Evolutionary conservation across 1,140 invertebrate species (phyloP).

Genomic region (Oscheius sp.): DNA sequence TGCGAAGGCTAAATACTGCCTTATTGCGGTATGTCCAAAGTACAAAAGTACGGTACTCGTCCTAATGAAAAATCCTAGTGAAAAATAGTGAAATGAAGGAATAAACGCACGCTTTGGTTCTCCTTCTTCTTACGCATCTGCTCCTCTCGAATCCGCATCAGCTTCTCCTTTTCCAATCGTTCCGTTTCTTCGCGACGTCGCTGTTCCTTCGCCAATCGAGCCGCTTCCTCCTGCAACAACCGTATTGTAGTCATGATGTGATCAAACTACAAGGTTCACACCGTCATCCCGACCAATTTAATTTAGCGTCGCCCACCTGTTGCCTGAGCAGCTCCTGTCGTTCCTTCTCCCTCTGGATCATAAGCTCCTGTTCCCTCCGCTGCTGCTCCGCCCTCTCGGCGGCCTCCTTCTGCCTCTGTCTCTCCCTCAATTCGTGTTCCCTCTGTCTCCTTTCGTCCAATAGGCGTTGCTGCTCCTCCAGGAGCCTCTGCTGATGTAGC

Average conservation of each 20-base stretch:
- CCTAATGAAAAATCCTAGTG: no score
- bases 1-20: not conserved
- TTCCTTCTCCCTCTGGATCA: conserved; percentile 18
- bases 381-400: conserved; percentile 6
- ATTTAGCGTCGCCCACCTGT: not conserved
- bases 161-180: conserved; percentile 10
- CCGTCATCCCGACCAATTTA: no score
- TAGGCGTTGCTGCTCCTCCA: conserved; percentile 18
- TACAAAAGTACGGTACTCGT: no score
- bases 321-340: conserved; percentile 13
- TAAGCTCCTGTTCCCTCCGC: conserved; percentile 21
- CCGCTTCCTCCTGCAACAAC: conserved; percentile 8
- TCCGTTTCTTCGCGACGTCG: conserved; percentile 3
- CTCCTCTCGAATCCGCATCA: not conserved
- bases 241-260: conserved; percentile 29
- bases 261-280: not conserved
- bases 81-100: not conserved
- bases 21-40: not conserved
- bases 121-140: conserved; percentile 5
- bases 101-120: not conserved
- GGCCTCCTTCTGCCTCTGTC: conserved; percentile 7
- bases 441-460: conserved; percentile 12
- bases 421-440: conserved; percentile 31
- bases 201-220: conserved; percentile 1
- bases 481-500: conserved; percentile 18